Percentiles rank a stretch among this genome's conserved stretches.
Conservation (phyloP, 2,797 vertebrate species). For the Leptatherina wallacei region DNA sequence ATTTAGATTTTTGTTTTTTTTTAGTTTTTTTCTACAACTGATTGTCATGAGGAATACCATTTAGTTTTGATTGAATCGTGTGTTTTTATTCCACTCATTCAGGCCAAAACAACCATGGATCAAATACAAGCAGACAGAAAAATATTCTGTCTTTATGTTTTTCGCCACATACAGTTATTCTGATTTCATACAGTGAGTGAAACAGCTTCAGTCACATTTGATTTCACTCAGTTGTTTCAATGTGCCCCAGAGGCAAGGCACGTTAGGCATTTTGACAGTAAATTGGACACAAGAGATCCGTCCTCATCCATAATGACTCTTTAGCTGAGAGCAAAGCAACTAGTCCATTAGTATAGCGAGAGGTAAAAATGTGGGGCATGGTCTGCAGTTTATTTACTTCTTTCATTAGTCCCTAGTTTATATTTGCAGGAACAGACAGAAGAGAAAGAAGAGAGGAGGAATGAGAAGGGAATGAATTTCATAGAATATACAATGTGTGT, state of each 20-base stretch:
- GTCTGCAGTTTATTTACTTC: slow-evolving; percentile 67
- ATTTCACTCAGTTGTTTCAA: slow-evolving; percentile 48
- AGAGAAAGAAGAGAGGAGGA: slow-evolving; percentile 12
- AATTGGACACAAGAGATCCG: slow-evolving; percentile 73
- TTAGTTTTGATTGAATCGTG: slow-evolving; percentile 24
- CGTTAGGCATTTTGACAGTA: slow-evolving; percentile 64
- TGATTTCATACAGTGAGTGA: slow-evolving; percentile 38
- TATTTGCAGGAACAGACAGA: slow-evolving; percentile 55
- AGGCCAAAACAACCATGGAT: slow-evolving; percentile 2
- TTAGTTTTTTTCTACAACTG: slow-evolving; percentile 18
- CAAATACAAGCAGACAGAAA: slow-evolving; percentile 8
- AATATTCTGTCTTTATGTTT: slow-evolving; percentile 1
- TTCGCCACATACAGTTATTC: slow-evolving; percentile 15
- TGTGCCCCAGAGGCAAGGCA: slow-evolving; percentile 54
- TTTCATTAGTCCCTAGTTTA: slow-evolving; percentile 71
- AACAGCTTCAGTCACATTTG: slow-evolving; percentile 46
- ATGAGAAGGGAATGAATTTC: slow-evolving; percentile 8
- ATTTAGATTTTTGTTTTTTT: slow-evolving; percentile 3
- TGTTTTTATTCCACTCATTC: slow-evolving; percentile 18
- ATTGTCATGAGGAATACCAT: slow-evolving; percentile 12
- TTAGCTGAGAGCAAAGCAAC: slow-evolving; percentile 57
- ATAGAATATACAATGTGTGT: slow-evolving; percentile 23
- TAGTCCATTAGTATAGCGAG: slow-evolving; percentile 69
- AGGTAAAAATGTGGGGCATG: slow-evolving; percentile 50
- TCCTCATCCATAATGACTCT: slow-evolving; percentile 68